These are phyloP conservation scores for Callocephalon fimbriatum DNA, from an alignment of 2,113 vertebrate species.

Conservation along the genomic window DNA sequence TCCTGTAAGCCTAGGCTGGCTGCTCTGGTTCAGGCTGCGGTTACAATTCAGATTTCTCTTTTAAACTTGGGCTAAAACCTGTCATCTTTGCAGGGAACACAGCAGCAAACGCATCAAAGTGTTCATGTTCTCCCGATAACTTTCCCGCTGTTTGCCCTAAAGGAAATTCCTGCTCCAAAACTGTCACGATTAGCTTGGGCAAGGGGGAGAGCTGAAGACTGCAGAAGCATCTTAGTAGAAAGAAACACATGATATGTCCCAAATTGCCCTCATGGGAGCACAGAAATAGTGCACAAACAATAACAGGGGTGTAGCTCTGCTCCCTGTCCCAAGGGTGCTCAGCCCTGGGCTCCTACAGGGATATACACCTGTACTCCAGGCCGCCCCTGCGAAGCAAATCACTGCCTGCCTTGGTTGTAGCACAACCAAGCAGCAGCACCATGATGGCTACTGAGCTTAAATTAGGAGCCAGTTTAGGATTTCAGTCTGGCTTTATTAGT, in stretches of 20 bases:
- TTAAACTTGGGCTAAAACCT: background rate
- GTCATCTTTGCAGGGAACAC: background rate
- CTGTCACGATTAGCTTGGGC: background rate
- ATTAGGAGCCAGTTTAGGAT: background rate
- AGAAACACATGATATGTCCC: background rate
- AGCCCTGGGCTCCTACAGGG: rapidly evolving
- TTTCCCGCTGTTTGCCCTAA: conserved; percentile 43
- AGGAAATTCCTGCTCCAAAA: conserved; percentile 55
- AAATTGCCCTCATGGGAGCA: background rate
- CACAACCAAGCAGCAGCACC: background rate
- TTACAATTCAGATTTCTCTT: background rate
- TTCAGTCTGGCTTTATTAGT: background rate
- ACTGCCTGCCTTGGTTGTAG: background rate
- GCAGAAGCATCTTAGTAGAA: background rate
- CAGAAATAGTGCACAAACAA: background rate
- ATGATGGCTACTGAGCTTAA: background rate
- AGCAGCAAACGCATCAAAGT: background rate
- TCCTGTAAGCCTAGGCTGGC: background rate
- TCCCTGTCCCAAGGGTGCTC: rapidly evolving
- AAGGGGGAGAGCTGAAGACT: background rate
- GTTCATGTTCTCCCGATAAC: background rate
- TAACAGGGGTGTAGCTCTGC: background rate
- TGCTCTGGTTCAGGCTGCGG: background rate
- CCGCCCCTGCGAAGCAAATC: background rate
- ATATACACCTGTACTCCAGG: background rate